Conservation (phyloP, 1,140 invertebrate species). For the Panulirus ornatus region DNA sequence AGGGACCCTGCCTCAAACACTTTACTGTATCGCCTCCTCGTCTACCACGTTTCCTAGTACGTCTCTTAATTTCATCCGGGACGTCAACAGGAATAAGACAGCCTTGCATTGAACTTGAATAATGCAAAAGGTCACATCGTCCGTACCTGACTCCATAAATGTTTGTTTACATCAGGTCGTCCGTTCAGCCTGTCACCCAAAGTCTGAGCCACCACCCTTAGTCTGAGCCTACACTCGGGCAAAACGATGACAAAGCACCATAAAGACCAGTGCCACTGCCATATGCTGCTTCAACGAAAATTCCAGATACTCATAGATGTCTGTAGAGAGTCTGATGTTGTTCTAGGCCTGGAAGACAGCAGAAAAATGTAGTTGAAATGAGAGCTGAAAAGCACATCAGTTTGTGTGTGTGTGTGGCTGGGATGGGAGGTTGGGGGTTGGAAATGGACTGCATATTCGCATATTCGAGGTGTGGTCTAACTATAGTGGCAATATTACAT, state of each 20-base stretch:
- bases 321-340: no score
- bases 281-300: not conserved
- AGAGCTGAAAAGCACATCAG: no score
- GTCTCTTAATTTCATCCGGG: not conserved
- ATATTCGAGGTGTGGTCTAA: no score
- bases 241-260: not conserved
- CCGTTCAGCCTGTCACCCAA: not conserved
- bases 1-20: constrained; percentile 13
- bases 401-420: no score
- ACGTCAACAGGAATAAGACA: not conserved
- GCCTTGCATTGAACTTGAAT: not conserved
- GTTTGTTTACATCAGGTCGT: not conserved
- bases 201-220: not conserved
- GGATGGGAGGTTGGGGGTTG: no score
- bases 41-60: constrained; percentile 20
- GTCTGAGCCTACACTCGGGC: not conserved
- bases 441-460: no score
- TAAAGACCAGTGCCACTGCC: not conserved
- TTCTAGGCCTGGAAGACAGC: no score
- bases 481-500: no score
- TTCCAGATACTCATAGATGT: not conserved
- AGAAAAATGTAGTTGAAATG: no score
- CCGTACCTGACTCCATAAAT: not conserved
- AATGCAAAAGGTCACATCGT: not conserved
- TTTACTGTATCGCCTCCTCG: not conserved